phyloP scores from a whole-genome alignment of 2,113 vertebrate genomes.

The Isurus oxyrinchus region DNA sequence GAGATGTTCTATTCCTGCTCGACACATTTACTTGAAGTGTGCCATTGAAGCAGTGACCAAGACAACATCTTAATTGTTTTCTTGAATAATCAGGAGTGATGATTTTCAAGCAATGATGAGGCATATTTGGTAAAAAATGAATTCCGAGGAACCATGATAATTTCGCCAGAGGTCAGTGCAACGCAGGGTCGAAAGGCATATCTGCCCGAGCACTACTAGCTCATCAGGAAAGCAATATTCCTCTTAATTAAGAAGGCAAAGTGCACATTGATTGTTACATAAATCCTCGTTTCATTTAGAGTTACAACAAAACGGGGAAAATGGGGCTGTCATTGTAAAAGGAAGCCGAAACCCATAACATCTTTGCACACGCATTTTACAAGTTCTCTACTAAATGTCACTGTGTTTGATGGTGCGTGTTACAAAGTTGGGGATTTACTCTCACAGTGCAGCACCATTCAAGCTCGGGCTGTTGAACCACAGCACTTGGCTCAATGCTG shows the following conservation, averaged over 20 bases:
- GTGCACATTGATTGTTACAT: not conserved
- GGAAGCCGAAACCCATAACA: not conserved
- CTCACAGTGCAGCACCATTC: not conserved
- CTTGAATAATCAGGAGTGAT: not conserved
- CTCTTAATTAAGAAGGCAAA: not conserved
- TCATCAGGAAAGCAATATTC: not conserved
- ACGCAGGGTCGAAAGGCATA: not conserved
- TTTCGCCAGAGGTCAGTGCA: constrained; percentile 20
- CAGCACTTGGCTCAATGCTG: not conserved
- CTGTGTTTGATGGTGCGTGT: not conserved
- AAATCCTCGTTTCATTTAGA: not conserved
- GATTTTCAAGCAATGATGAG: not conserved
- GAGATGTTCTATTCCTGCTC: not conserved
- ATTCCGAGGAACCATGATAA: not conserved
- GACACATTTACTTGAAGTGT: not conserved
- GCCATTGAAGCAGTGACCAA: not conserved
- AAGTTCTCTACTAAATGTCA: not conserved
- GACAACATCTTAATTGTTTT: not conserved
- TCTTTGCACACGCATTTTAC: not conserved
- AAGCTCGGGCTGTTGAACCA: not conserved
- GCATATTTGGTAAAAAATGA: not conserved
- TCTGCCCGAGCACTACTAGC: no score
- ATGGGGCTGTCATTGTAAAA: not conserved
- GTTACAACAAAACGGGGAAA: not conserved
- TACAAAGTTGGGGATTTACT: not conserved